Evolutionary conservation across 2,113 vertebrate species (phyloP), one percentile per base, ranked within the genome.

Genomic region (Scortum barcoo): DNA sequence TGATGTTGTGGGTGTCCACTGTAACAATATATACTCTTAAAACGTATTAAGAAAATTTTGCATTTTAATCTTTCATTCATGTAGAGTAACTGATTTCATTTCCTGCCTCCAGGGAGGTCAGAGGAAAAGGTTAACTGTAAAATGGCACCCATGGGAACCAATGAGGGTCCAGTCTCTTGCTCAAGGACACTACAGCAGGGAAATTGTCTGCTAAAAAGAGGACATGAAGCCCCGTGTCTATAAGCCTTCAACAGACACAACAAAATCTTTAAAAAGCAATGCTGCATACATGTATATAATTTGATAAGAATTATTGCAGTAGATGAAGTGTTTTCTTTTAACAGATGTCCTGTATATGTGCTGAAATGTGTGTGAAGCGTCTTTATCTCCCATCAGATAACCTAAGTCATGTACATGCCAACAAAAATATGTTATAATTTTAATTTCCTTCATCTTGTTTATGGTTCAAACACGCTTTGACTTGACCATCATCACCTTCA

Each of bases 401-500:
- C 7, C 51, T 61, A 38, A 72, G 58, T 70, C 22, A 54, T 60
- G 28, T 14, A 57, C 68, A 62, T 63, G 38, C 10, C 12, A 81
- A 63, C 13, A 69, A 38, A 76, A 63, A 81, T 36, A 38, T 33
- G 33, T 42, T 63, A 3, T 20, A 24, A 68, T 61, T 73, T 69
- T 30, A 51, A 69, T 72, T 84, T 61, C 20, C 54, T 67, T 78
- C 42, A 58, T 75, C 70, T 46, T 78, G 61, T 68, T 80, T 78
- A 80, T 75, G 67, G 38, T 77, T 85, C 38, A 85, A 72, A 84
- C 56, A 69, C 70, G 58, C 67, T 76, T 88, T 83, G 84, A 88
- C 80, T 87, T 75, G 83, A 80, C 75, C 84, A 84, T 90, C 78
- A 87, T 87, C 89, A 91, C 88, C 88, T 90, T 85, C 76, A 77